Base-by-base conservation (phyloP, 2,113 vertebrate species). In the Ameiurus melas region DNA sequence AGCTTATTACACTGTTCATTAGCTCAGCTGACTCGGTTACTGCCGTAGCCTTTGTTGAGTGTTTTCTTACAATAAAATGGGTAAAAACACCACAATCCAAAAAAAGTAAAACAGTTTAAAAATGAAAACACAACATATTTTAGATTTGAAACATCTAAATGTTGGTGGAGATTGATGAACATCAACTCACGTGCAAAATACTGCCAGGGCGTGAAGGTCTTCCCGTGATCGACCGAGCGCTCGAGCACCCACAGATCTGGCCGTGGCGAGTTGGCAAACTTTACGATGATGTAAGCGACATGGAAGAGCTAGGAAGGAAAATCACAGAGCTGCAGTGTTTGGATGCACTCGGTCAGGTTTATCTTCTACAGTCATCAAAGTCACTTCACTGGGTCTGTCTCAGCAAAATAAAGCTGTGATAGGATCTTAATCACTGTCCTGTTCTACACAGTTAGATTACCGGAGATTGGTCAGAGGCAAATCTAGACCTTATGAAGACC, bases 221-320 rank as follows among this genome's bases (percentile, higher is more conserved):
- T 95, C 84, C 98, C 98, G 0, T 96, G 98, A 94, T 99, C 97
- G 0, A 95, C 93, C 0, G 98, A 99, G 43, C 96, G 93, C 91
- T 99, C 98, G 90, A 99, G 94, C 81, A 99, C 98, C 98, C 98
- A 99, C 25, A 99, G 97, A 92, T 99, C 98, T 0, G 98, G 98
- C 66, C 98, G 96, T 6, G 98, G 98, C 1, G 98, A 97, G 93
- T 99, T 99, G 85, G 98, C 98, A 10, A 99, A 99, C 94, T 99
- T 99, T 91, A 99, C 96, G 86, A 99, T 94, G 53, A 99, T 97
- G 0, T 99, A 99, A 0, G 98, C 98, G 36, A 99, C 98, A 0
- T 99, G 98, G 95, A 98, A 99, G 51, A 99, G 96, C 98, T 2
- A 83, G 90, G 92, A 86, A 94, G 58, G 73, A 88, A 90, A 17